A percentile compares a stretch with the other conserved stretches of the same genome.
Conservation (phyloP, 2,113 vertebrate species). For the Trichomycterus rosablanca region DNA sequence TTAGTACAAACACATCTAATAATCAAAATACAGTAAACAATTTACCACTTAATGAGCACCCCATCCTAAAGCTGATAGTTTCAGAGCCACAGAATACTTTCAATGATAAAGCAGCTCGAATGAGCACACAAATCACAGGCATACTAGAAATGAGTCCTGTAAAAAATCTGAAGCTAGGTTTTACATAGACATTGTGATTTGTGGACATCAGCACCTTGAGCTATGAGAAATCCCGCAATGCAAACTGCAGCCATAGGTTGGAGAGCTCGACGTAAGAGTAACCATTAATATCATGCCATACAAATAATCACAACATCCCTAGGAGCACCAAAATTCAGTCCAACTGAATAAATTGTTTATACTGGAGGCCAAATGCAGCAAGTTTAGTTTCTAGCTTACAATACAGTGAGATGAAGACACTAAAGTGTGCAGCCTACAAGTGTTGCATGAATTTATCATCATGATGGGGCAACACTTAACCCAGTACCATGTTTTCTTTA, state of each 20-base stretch:
- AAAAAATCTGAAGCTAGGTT: background rate
- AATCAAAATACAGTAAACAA: conserved; percentile 36
- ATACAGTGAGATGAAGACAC: conserved; percentile 16
- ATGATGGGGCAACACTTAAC: background rate
- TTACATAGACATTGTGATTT: conserved; percentile 1
- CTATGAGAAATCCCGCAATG: conserved; percentile 5
- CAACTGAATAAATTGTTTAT: conserved; percentile 5
- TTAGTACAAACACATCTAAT: conserved; percentile 34
- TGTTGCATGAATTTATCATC: background rate
- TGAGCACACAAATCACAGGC: background rate
- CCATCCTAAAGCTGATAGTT: background rate
- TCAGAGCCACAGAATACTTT: background rate
- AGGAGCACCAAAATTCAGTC: conserved; percentile 35
- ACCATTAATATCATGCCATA: too few species aligned
- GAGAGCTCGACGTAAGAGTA: too few species aligned
- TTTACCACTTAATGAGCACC: conserved; percentile 31
- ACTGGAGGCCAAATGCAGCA: conserved; percentile 4
- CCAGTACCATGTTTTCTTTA: background rate
- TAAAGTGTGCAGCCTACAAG: background rate
- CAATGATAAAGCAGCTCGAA: conserved; percentile 1
- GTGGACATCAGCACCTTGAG: conserved; percentile 15
- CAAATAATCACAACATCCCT: too few species aligned
- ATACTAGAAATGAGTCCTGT: conserved; percentile 1
- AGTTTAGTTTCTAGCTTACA: conserved; percentile 24
- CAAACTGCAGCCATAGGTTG: conserved; percentile 1